These are phyloP conservation scores for Acestrorhynchus altus DNA, from an alignment of 2,797 vertebrate species.

Conservation along the genomic window DNA sequence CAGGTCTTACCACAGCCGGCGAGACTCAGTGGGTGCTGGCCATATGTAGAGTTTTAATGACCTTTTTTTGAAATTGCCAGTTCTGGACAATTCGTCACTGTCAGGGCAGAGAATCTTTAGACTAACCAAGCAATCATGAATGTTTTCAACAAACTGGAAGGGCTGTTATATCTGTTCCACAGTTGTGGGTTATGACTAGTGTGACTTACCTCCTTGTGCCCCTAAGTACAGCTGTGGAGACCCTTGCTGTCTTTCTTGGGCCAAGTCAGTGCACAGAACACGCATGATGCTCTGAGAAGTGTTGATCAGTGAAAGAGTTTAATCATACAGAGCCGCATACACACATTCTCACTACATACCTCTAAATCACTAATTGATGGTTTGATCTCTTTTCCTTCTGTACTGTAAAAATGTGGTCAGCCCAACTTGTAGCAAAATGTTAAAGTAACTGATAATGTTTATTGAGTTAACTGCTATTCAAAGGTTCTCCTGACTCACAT, in stretches of 20 bases:
- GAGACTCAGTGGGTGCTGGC: background rate
- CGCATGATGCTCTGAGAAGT: constrained; percentile 49
- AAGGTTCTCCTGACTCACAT: no score
- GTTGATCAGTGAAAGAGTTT: background rate
- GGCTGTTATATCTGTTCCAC: background rate
- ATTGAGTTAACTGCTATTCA: no score
- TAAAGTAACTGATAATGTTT: no score
- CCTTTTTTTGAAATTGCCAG: background rate
- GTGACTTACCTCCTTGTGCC: constrained; percentile 53
- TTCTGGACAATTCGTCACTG: no score
- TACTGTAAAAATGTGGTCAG: no score
- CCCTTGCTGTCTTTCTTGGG: constrained; percentile 36
- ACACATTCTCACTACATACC: background rate
- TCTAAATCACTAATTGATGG: no score
- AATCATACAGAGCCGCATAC: constrained; percentile 3
- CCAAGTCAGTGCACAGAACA: constrained; percentile 22
- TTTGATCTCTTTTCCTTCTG: background rate
- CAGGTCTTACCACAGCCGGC: background rate
- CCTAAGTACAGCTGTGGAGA: constrained; percentile 26
- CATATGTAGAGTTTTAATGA: constrained; percentile 7
- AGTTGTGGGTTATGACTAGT: background rate
- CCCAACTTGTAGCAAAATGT: no score
- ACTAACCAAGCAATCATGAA: background rate
- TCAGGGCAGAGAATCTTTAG: no score
- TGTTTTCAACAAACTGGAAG: background rate